Percentiles rank a stretch among this genome's conserved stretches.
phyloP scores from a whole-genome alignment of 1,140 invertebrate genomes.

The Macrobrachium rosenbergii region DNA sequence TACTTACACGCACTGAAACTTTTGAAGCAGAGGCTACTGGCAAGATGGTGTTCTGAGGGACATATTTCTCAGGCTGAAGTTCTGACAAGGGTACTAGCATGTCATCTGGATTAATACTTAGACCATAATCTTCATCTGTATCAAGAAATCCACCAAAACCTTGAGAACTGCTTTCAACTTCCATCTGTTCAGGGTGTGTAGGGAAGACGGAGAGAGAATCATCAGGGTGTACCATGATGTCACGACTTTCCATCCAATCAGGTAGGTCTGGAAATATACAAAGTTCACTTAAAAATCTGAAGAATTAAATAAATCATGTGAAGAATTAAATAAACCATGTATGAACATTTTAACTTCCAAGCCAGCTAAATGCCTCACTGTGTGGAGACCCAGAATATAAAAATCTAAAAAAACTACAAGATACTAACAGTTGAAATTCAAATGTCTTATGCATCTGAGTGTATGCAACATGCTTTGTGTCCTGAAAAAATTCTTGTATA shows the following conservation, averaged over 20 bases:
- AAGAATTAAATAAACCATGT: no score
- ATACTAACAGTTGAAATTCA: no score
- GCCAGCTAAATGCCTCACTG: no score
- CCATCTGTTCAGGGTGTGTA: neutral
- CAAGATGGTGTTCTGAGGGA: neutral
- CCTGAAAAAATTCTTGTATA: no score
- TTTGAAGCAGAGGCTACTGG: neutral
- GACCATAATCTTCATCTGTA: constrained; percentile 25
- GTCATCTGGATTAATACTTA: constrained; percentile 47
- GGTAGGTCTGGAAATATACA: constrained; percentile 45
- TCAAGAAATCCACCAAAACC: neutral
- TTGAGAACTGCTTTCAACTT: neutral
- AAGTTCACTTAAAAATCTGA: neutral
- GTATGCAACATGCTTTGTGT: no score
- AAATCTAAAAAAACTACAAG: no score
- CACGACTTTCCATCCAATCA: constrained; percentile 56
- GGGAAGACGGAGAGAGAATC: neutral
- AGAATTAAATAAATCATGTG: no score
- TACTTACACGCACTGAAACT: no score
- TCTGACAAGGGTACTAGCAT: constrained; percentile 53
- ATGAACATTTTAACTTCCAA: no score
- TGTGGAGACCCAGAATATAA: no score
- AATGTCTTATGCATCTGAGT: no score
- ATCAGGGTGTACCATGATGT: constrained; percentile 33
- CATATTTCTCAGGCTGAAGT: constrained; percentile 16